Conservation (phyloP, 2,797 vertebrate species). For the Sebastes minor region DNA sequence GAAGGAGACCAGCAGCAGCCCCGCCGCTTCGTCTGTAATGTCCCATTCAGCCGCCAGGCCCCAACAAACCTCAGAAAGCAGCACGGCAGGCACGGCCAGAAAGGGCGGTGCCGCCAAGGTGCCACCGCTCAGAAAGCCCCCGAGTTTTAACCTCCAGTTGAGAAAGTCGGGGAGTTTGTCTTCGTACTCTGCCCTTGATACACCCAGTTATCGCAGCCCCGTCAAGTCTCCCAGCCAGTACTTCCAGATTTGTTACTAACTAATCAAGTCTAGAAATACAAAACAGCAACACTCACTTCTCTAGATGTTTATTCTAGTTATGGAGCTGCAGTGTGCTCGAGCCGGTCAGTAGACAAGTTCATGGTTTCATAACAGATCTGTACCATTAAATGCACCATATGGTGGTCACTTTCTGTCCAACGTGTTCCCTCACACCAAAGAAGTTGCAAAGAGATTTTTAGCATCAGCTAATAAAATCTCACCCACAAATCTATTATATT, state of each 20-base stretch:
- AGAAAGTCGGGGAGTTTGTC: conserved; percentile 81
- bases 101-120: conserved; percentile 35
- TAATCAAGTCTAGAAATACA: background rate
- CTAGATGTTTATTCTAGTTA: background rate
- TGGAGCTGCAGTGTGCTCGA: background rate
- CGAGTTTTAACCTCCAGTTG: conserved; percentile 77
- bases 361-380: conserved; percentile 6
- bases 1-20: conserved; percentile 62
- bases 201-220: conserved; percentile 86
- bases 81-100: conserved; percentile 68
- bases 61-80: conserved; percentile 68
- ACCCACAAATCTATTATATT: background rate
- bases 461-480: background rate
- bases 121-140: conserved; percentile 66
- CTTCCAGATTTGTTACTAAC: conserved; percentile 86
- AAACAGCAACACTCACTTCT: background rate
- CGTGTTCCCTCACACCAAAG: background rate
- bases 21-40: conserved; percentile 58
- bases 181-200: conserved; percentile 76
- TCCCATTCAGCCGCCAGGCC: conserved; percentile 25
- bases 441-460: conserved; percentile 2
- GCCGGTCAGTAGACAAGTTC: background rate
- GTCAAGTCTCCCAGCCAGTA: conserved; percentile 87
- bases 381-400: background rate
- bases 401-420: background rate